Base-by-base conservation (phyloP, 2,113 vertebrate species). In the Ophiodon elongatus region DNA sequence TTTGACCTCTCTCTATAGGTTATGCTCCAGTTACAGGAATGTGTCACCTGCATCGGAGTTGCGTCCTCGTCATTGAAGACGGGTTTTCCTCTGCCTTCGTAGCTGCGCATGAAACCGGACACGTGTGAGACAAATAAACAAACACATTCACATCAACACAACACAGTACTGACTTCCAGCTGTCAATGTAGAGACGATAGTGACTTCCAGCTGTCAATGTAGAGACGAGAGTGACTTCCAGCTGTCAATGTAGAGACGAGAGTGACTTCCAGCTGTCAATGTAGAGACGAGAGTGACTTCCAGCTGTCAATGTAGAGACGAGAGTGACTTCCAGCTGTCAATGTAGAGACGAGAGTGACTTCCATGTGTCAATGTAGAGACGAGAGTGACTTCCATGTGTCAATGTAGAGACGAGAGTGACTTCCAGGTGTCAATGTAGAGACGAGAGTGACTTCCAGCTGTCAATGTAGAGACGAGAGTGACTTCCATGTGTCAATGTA, bases 31-130 rank as follows among this genome's bases (percentile, higher is more conserved):
- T 99, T 78, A 99, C 97, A 0, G 98, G 98, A 15, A 99, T 99
- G 98, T 99, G 98, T 85, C 97, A 97, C 81, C 93, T 97, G 0
- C 95, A 99, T 9, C 95, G 98, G 31, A 99, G 98, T 79, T 99
- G 98, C 79, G 98, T 97, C 66, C 96, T 99, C 13, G 98, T 98
- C 90, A 94, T 98, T 0, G 98, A 99, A 64, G 98, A 99, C 0
- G 98, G 98, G 4, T 99, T 99, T 89, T 98, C 98, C 6, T 99
- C 98, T 0, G 98, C 98, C 0, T 99, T 99, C 0, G 98, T 99
- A 0, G 96, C 99, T 2, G 98, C 98, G 15, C 98, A 99, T 0
- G 98, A 99, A 94, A 99, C 97, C 0, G 98, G 98, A 79, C 98
- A 99, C 0, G 98, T 99, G 98, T 99, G 92, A 97, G 98, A 35